A percentile compares a stretch with the other conserved stretches of the same genome.
phyloP scores from a whole-genome alignment of 2,113 vertebrate genomes.

The Pelmatolapia mariae region DNA sequence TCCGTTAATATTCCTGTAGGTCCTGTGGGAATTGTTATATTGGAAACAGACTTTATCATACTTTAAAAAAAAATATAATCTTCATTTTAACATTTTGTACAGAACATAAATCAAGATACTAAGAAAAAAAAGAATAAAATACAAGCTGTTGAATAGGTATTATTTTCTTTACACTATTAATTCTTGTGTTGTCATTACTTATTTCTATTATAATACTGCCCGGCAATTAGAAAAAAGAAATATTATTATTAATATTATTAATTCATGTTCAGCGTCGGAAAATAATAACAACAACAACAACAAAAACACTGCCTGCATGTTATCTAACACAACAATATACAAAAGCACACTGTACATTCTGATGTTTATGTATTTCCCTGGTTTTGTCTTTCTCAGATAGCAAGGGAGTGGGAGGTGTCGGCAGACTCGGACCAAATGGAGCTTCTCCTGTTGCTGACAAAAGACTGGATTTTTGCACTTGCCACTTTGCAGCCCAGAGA shows the following conservation, averaged over 20 bases:
- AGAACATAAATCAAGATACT: background rate
- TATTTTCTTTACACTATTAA: background rate
- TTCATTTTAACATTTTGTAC: background rate
- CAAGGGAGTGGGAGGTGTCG: slow-evolving; percentile 73
- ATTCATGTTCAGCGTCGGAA: background rate
- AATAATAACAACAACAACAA: background rate
- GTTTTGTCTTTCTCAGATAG: slow-evolving; percentile 47
- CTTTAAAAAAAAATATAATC: background rate
- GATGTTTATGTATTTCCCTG: background rate
- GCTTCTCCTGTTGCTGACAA: slow-evolving; percentile 38
- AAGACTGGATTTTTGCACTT: background rate
- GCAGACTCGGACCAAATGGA: slow-evolving; percentile 77
- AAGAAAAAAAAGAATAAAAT: background rate
- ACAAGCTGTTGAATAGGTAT: background rate
- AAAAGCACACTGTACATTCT: background rate
- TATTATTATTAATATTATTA: background rate
- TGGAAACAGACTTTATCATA: background rate
- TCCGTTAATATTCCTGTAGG: background rate
- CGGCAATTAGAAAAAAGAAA: background rate
- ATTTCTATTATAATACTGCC: background rate
- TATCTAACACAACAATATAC: background rate
- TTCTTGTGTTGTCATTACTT: fast-evolving
- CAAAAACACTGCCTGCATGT: background rate
- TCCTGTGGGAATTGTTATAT: background rate
- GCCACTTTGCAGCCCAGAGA: slow-evolving; percentile 58